phyloP scores from a whole-genome alignment of 2,797 vertebrate genomes.

The Phylloscopus collybita region DNA sequence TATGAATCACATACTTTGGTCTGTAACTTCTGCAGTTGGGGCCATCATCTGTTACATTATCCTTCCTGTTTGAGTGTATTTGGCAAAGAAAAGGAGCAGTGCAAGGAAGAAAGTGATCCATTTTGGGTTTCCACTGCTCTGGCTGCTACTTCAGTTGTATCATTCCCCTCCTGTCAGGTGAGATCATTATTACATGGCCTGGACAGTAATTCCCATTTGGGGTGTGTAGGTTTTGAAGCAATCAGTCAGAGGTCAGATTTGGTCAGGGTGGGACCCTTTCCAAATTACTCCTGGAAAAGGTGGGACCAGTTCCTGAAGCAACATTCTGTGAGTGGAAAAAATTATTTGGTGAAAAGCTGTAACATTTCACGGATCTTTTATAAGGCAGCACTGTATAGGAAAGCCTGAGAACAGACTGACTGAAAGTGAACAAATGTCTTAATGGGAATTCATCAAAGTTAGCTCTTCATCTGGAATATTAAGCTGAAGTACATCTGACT shows the following conservation, averaged over 20 bases:
- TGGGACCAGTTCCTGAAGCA: constrained; percentile 72
- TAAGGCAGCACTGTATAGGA: neutral
- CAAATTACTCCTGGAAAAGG: constrained; percentile 66
- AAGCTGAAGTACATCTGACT: neutral
- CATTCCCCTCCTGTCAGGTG: constrained; percentile 54
- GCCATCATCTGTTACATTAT: constrained; percentile 25
- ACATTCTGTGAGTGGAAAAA: constrained; percentile 48
- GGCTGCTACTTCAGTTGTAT: constrained; percentile 45
- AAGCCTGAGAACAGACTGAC: constrained; percentile 6
- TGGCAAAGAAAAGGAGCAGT: constrained; percentile 47
- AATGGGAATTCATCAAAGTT: neutral
- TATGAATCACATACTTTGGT: constrained; percentile 46
- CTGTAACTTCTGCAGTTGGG: constrained; percentile 34
- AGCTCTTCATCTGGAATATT: neutral
- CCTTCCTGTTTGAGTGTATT: constrained; percentile 68
- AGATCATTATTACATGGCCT: constrained; percentile 51
- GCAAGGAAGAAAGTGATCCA: constrained; percentile 18
- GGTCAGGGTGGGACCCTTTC: constrained; percentile 48
- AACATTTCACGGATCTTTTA: neutral
- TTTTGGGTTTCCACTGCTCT: constrained; percentile 39
- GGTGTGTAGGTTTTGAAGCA: constrained; percentile 40
- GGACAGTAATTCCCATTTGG: constrained; percentile 34
- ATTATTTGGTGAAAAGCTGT: constrained; percentile 56
- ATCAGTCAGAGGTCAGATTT: constrained; percentile 62
- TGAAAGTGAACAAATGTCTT: neutral